A percentile compares a stretch with the other conserved stretches of the same genome.
Evolutionary conservation across 1,140 invertebrate genomes (phyloP).

Genomic region (Zeugodacus cucurbitae): DNA sequence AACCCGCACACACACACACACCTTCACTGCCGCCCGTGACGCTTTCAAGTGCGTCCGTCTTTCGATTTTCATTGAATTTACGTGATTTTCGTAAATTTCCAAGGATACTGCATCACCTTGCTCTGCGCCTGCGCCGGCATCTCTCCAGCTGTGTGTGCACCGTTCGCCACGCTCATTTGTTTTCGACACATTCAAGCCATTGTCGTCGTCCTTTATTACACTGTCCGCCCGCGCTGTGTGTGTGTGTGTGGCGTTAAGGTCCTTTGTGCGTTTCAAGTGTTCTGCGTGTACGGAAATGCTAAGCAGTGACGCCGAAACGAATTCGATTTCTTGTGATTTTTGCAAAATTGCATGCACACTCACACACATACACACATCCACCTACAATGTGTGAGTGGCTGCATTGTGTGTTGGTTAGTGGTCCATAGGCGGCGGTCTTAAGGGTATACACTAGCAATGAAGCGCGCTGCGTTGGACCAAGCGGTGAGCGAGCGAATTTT

Average conservation of each 20-base stretch:
- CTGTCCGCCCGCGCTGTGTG: background rate
- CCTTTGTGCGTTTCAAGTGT: constrained; percentile 18
- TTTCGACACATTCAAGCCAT: constrained; percentile 31
- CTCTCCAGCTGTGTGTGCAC: background rate
- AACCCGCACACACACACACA: background rate
- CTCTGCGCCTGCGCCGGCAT: background rate
- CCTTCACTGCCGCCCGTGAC: background rate
- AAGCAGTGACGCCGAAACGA: background rate
- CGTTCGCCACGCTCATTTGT: background rate
- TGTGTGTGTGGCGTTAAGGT: constrained; percentile 13
- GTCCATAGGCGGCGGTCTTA: background rate
- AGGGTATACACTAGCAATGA: background rate
- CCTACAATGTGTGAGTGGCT: no score
- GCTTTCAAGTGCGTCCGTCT: background rate
- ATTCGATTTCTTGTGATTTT: background rate
- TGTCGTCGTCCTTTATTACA: background rate
- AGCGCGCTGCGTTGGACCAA: background rate
- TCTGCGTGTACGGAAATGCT: background rate
- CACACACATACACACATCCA: no score
- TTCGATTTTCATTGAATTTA: constrained; percentile 18
- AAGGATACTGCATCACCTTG: background rate
- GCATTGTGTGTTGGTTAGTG: background rate
- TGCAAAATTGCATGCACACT: background rate
- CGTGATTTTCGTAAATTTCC: constrained; percentile 34
- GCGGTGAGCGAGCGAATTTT: background rate